Evolutionary conservation across 2,797 vertebrate species (phyloP).

Genomic region (Nasua narica): DNA sequence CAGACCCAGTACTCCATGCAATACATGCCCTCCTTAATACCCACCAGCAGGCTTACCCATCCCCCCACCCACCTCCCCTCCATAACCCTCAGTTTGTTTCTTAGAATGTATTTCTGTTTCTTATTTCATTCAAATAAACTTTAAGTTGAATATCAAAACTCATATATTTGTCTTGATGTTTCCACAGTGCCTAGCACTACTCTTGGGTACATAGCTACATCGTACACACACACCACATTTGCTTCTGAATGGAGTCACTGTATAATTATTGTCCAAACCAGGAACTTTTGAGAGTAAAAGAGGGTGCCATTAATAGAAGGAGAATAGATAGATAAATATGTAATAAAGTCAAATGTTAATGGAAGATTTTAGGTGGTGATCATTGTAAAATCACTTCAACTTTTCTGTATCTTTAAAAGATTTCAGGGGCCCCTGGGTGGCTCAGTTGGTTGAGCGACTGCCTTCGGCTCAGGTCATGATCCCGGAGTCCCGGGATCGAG

Average conservation of each 20-base stretch:
- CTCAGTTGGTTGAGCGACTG: too few relatives aligned
- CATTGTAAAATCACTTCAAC: not conserved
- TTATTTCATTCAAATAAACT: not conserved
- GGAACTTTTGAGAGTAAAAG: not conserved
- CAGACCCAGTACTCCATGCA: too few relatives aligned
- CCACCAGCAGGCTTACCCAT: too few relatives aligned
- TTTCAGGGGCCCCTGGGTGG: too few relatives aligned
- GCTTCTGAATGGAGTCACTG: not conserved
- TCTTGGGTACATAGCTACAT: not conserved
- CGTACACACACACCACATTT: not conserved
- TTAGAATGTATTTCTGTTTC: not conserved
- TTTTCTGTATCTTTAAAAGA: not conserved
- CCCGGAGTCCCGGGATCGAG: too few relatives aligned
- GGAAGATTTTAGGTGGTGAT: not conserved
- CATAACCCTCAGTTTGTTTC: too few relatives aligned
- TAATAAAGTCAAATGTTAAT: conserved; percentile 4
- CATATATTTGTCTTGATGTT: conserved; percentile 8
- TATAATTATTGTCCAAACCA: not conserved
- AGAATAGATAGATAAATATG: not conserved
- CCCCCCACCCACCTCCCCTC: too few relatives aligned
- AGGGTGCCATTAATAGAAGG: not conserved
- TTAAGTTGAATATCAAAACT: conserved; percentile 4
- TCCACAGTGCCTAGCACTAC: not conserved
- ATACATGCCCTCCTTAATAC: too few relatives aligned
- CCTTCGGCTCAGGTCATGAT: too few relatives aligned